A percentile compares a stretch with the other conserved stretches of the same genome.
phyloP scores from a whole-genome alignment of 2,113 vertebrate species.

The Aegithalos caudatus region DNA sequence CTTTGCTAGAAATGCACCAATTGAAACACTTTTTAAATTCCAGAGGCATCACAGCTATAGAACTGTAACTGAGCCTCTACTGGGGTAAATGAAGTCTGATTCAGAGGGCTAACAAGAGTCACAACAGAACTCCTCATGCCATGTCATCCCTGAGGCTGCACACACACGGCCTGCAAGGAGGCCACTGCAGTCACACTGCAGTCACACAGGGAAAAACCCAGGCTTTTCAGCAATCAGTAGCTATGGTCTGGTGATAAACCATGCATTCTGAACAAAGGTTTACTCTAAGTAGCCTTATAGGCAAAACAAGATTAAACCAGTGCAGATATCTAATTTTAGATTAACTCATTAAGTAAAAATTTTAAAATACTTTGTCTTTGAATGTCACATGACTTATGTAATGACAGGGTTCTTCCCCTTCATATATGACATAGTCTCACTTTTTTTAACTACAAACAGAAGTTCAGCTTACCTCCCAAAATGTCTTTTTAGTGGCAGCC shows the following conservation, averaged over 20 bases:
- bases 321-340: neutral
- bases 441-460: neutral
- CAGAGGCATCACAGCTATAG: neutral
- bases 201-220: too few relatives aligned
- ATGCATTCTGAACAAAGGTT: neutral
- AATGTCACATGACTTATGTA: neutral
- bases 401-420: neutral
- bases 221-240: neutral
- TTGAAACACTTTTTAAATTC: neutral
- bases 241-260: neutral
- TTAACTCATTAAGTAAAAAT: neutral
- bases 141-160: rapidly evolving
- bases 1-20: neutral
- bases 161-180: neutral
- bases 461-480: constrained; percentile 81
- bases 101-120: neutral
- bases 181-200: too few relatives aligned
- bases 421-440: neutral
- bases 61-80: neutral
- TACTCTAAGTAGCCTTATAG: neutral
- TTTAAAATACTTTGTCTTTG: neutral
- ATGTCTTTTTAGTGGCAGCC: constrained; percentile 79
- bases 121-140: neutral
- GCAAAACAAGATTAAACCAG: neutral
- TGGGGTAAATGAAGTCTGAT: neutral